Conservation (phyloP, 2,888 invertebrate species). For the Synanthedon vespiformis region DNA sequence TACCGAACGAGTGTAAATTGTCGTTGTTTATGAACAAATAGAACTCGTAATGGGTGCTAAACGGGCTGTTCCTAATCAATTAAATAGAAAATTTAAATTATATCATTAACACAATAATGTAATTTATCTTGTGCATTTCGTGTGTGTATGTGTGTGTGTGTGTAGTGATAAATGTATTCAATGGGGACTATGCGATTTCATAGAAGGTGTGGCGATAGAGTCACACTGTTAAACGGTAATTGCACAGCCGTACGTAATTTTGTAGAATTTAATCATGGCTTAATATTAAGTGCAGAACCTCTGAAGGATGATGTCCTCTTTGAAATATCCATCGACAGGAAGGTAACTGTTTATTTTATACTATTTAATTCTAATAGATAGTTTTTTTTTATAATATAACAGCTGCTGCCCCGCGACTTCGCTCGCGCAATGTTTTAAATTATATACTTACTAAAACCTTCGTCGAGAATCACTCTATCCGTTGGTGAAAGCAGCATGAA, state of each 20-base stretch:
- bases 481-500: no score
- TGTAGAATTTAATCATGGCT: slow-evolving; percentile 88
- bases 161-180: neutral
- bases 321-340: slow-evolving; percentile 89
- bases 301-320: slow-evolving; percentile 85
- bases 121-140: no score
- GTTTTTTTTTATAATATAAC: no score
- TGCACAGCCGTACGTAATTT: slow-evolving; percentile 84
- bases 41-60: slow-evolving; percentile 12
- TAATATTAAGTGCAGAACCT: slow-evolving; percentile 85
- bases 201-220: slow-evolving; percentile 85
- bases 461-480: no score
- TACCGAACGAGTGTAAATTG: no score
- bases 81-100: neutral
- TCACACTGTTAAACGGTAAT: slow-evolving; percentile 85
- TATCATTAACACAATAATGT: no score
- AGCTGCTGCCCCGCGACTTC: no score
- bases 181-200: slow-evolving; percentile 74
- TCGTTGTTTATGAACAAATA: slow-evolving; percentile 2
- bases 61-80: slow-evolving; percentile 11
- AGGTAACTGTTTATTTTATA: slow-evolving; percentile 68
- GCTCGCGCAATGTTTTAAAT: no score
- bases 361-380: no score
- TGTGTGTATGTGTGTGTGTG: neutral
- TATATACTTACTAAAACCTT: no score